Conservation (phyloP, 2,797 vertebrate species). For the Poeciliopsis paucimaculata region DNA sequence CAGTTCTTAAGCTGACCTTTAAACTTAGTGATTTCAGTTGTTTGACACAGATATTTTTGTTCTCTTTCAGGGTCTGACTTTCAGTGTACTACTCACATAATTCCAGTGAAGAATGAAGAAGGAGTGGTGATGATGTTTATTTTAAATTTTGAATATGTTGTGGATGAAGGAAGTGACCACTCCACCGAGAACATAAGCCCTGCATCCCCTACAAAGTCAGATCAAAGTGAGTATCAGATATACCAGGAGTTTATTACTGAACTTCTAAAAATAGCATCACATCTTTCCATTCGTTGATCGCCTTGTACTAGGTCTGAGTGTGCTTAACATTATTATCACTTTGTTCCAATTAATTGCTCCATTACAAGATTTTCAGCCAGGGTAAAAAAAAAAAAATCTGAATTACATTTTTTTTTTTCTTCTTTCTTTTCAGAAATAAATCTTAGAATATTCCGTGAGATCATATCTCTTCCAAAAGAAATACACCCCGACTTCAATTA, state of each 20-base stretch:
- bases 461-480: background rate
- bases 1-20: background rate
- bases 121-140: constrained; percentile 99
- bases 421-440: background rate
- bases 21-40: background rate
- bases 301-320: background rate
- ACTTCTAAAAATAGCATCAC: background rate
- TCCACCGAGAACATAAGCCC: constrained; percentile 91
- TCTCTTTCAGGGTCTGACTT: constrained; percentile 90
- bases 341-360: background rate
- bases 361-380: background rate
- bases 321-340: background rate
- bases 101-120: constrained; percentile 98
- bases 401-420: background rate
- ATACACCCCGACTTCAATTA: background rate
- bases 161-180: constrained; percentile 86
- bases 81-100: constrained; percentile 94
- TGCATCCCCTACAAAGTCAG: constrained; percentile 89
- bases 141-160: constrained; percentile 93
- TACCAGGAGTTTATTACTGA: background rate
- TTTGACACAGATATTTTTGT: constrained; percentile 28
- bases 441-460: background rate
- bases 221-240: constrained; percentile 89
- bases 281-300: background rate
- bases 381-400: background rate